Base-by-base conservation (phyloP, 2,797 vertebrate species). In the Cephalopachus bancanus region DNA sequence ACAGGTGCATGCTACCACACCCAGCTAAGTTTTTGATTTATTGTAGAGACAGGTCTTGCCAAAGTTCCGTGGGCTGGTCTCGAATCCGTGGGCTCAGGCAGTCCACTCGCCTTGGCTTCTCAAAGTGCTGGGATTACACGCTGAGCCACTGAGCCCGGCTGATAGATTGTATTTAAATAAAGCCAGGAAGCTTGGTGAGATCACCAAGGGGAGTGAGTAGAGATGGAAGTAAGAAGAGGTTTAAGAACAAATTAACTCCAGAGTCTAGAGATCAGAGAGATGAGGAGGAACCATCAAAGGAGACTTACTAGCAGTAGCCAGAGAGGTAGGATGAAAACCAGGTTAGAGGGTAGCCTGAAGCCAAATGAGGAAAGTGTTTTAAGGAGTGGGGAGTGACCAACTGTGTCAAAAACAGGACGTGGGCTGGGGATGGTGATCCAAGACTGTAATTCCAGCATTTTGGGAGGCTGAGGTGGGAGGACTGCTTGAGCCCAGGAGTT, bases 241-340 rank as follows among this genome's bases (percentile, higher is more conserved):
- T 76, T 33, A 60, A 81, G 37, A 90, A 90, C 37, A 90, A 87
- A 85, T 80, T 93, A 86, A 83, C 37, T 78, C 44, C 33, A 57
- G 57, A 60, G 20, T 53, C 75, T 75, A 53, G 84, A 83, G 80
- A 22, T 72, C 17, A 53, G 11, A 33, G 24, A 60, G 62, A 51
- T 84, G n/a, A 84, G n/a, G 28, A 89, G n/a, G 69, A 74, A 22
- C 37, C 44, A 17, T 67, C 64, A 84, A 60, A 60, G 64, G 44
- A 69, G 44, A 90, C 17, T 64, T 72, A 60, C n/a, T 57, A 76
- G 53, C 51, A 78, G 9, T 19, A 55, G 9, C 44, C 24, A 60
- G 62, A 49, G 53, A 69, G 44, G 24, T 33, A 69, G 53, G 30
- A 71, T 24, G 71, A 69, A 53, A 84, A 67, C 30, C 26, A 37